phyloP scores from a whole-genome alignment of 2,888 invertebrate species.

The Mechanitis mazaeus region DNA sequence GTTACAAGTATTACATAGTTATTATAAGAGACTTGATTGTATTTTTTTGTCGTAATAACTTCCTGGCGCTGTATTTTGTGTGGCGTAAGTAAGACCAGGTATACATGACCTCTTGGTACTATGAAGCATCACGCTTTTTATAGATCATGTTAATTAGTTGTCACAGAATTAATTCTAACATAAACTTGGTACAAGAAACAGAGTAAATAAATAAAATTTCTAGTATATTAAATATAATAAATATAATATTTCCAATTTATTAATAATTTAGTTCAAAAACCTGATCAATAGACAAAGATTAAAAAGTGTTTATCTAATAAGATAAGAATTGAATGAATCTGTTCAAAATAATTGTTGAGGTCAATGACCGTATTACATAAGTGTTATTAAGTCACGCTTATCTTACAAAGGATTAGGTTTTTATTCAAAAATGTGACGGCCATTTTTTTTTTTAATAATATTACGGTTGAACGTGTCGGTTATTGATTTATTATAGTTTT shows the following conservation, averaged over 20 bases:
- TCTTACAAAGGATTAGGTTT: slow-evolving; percentile 33
- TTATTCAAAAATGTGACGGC: slow-evolving; percentile 31
- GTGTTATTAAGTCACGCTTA: slow-evolving; percentile 34
- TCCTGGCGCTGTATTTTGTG: no score
- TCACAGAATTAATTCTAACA: no score
- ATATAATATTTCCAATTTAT: no score
- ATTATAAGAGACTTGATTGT: no score
- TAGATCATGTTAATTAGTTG: no score
- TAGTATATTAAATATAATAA: slow-evolving; percentile 13
- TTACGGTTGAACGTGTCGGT: background rate
- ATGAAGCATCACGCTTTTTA: no score
- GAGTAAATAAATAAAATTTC: background rate
- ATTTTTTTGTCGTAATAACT: no score
- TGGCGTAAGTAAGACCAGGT: no score
- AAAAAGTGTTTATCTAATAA: slow-evolving; percentile 30
- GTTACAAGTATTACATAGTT: no score
- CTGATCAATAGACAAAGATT: slow-evolving; percentile 32
- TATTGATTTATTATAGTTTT: background rate
- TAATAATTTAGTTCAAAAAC: no score
- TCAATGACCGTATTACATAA: slow-evolving; percentile 31
- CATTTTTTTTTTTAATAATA: slow-evolving; percentile 20
- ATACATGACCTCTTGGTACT: no score
- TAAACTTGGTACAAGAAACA: no score
- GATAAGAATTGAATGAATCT: slow-evolving; percentile 31
- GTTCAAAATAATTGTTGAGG: slow-evolving; percentile 29